phyloP scores from a whole-genome alignment of 2,113 vertebrate species.

The Rhinichthys klamathensis region DNA sequence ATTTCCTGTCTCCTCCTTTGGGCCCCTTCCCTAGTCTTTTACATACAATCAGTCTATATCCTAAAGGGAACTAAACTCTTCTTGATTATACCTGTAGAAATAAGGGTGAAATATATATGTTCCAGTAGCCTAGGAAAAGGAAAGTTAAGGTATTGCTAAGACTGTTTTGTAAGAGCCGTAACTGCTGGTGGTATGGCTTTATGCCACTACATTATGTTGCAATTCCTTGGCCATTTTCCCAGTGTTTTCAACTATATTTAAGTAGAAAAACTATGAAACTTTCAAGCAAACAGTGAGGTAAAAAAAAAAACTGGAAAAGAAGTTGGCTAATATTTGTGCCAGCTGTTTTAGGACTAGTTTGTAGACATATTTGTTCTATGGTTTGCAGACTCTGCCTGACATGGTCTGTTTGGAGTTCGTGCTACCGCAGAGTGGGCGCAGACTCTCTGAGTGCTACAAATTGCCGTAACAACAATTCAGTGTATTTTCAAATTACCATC shows the following conservation, averaged over 20 bases:
- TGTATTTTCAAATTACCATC: background rate
- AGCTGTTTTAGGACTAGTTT: conserved; percentile 30
- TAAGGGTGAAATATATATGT: background rate
- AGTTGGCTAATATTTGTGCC: conserved; percentile 18
- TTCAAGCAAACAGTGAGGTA: background rate
- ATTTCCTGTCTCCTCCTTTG: conserved; percentile 39
- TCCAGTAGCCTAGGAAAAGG: background rate
- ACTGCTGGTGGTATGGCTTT: conserved; percentile 35
- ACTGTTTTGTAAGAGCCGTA: background rate
- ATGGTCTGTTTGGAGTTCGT: conserved; percentile 6
- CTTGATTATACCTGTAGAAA: background rate
- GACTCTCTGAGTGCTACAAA: background rate
- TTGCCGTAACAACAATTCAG: background rate
- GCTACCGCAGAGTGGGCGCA: conserved; percentile 18
- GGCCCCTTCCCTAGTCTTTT: conserved; percentile 27
- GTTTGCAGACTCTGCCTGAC: conserved; percentile 29
- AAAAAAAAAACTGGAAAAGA: conserved; percentile 2
- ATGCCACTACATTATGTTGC: conserved; percentile 39
- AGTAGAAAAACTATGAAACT: conserved; percentile 32
- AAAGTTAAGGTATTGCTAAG: conserved; percentile 24
- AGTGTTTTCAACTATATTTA: conserved; percentile 43
- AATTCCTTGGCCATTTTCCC: conserved; percentile 30
- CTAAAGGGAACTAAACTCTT: conserved; percentile 13
- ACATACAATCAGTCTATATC: background rate
- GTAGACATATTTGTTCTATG: conserved; percentile 44